These are phyloP conservation scores for Tympanoctomys barrerae DNA, from an alignment of 2,797 vertebrate species.

Conservation along the genomic window DNA sequence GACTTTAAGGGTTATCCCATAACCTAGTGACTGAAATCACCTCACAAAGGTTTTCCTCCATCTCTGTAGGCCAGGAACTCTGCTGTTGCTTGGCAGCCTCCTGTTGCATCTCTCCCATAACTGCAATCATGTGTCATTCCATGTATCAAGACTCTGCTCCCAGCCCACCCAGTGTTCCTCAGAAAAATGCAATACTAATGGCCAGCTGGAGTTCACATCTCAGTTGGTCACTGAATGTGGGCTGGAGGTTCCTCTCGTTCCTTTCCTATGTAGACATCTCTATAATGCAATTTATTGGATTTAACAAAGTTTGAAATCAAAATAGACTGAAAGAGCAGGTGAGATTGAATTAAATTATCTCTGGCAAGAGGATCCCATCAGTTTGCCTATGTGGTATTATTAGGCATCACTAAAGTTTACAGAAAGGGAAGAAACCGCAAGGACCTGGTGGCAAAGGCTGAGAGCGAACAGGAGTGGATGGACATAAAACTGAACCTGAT, in stretches of 20 bases:
- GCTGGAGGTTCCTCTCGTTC: not conserved
- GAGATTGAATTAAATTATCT: not conserved
- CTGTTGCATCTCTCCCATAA: not conserved
- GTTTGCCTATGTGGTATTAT: not conserved
- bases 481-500: not conserved
- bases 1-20: not conserved
- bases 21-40: not conserved
- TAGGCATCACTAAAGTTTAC: not conserved
- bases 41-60: not conserved
- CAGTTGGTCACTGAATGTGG: not conserved
- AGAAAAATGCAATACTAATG: too few species aligned
- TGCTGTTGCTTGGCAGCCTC: not conserved
- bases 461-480: not conserved
- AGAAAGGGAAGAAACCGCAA: not conserved
- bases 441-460: not conserved
- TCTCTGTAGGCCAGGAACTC: not conserved
- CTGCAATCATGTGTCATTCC: not conserved
- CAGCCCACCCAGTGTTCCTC: not conserved
- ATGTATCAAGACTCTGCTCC: not conserved
- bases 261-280: not conserved
- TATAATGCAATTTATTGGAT: not conserved
- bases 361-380: not conserved
- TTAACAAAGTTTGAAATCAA: not conserved
- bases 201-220: not conserved
- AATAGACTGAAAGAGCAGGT: too few species aligned